Evolutionary conservation across 2,113 vertebrate species (phyloP), one percentile per base, ranked within the genome.

Genomic region (Empidonax traillii): DNA sequence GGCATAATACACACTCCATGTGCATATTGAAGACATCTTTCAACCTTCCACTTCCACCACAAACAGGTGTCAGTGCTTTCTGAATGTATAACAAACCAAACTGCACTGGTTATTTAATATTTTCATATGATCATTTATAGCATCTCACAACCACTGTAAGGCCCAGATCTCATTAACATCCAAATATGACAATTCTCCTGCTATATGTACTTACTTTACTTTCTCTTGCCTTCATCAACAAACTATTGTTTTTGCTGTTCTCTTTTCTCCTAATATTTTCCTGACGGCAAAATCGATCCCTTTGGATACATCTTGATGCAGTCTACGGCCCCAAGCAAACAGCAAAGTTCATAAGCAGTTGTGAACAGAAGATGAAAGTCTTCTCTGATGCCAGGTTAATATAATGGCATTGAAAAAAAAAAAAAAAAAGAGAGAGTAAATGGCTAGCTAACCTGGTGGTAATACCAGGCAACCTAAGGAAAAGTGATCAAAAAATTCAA

Each of bases 1-100:
- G 28, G 61, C 4, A 10, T 11, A 71, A 71, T 20, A 30, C 7
- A 72, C 14, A 49, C 6, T 37, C 9, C 0, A 0, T 35, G 14
- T 56, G 10, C 14, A 35, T 35, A 35, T 35, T 35, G 35, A 35
- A 68, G 24, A 37, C 1, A 2, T 30, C 33, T 66, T 87, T 27
- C 58, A 78, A 59, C 8, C 18, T 47, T 39, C 44, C 30, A 43
- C 10, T 46, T 14, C 23, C 58, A 61, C 15, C 46, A 41, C 1
- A 65, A 79, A 59, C 8, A 61, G 20, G 17, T 20, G 14, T 11
- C 30, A 68, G 11, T 47, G 33, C 17, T 91, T 59, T 68, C 10
- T 9, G 4, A 28, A 44, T 1, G 0, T 28, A 23, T 30, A 83
- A 14, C 17, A 56, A 73, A 11, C 13, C 17, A 65, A 72, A 86